These are phyloP conservation scores for Forbesichthys papilliferus DNA, from an alignment of 2,113 vertebrate genomes.

Conservation along the genomic window DNA sequence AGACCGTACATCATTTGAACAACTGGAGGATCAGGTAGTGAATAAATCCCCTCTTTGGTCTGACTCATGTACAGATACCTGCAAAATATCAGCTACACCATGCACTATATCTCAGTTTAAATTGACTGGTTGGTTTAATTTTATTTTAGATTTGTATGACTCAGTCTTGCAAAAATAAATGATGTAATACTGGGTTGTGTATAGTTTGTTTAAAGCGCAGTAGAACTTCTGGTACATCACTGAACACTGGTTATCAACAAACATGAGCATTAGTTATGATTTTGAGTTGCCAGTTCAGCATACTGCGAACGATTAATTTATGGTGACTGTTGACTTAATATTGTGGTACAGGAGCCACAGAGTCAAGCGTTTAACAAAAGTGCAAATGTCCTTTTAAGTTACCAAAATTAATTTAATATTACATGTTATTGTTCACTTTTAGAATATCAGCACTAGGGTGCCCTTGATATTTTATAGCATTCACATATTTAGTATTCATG, in stretches of 20 bases:
- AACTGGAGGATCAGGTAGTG: background rate
- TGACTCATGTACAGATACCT: constrained; percentile 17
- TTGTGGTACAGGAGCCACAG: too few species aligned
- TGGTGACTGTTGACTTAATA: too few species aligned
- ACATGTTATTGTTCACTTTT: too few species aligned
- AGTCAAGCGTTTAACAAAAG: too few species aligned
- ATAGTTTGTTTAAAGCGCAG: background rate
- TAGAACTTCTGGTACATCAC: background rate
- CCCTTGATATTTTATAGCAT: background rate
- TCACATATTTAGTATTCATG: constrained; percentile 9
- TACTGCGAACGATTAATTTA: too few species aligned
- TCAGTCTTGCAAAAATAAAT: background rate
- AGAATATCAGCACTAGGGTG: too few species aligned
- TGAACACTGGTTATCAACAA: background rate
- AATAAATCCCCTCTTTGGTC: constrained; percentile 29
- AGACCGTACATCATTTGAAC: constrained; percentile 5
- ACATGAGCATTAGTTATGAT: background rate
- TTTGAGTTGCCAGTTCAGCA: background rate
- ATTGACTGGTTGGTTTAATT: background rate
- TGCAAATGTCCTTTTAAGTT: too few species aligned
- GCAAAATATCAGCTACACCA: background rate
- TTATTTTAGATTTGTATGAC: too few species aligned
- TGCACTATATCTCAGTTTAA: constrained; percentile 7
- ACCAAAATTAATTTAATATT: too few species aligned
- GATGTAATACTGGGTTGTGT: background rate